Base-by-base conservation (phyloP, 2,888 invertebrate species). In the Hyposoter didymator region DNA sequence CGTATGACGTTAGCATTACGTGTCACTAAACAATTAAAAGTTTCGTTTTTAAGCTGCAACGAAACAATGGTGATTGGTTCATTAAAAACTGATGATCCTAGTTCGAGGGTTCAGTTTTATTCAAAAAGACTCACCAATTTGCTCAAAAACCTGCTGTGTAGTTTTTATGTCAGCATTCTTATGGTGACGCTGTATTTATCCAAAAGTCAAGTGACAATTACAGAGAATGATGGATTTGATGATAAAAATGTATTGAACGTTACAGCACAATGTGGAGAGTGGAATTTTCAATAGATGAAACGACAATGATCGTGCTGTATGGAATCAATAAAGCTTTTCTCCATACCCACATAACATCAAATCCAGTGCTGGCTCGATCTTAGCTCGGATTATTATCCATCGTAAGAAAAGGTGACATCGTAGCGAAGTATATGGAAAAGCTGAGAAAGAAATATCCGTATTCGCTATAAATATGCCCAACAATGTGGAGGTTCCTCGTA, bases 231-330 rank as follows among this genome's bases (percentile, higher is more conserved):
- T 39, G 10, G 10, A 62, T 47, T 47, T 43, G 47, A 39, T 75
- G 47, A 22, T 43, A 49, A 66, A 59, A 67, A 76, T 74, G 39
- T 39, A 59, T 78, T 74, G 66, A 74, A 74, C 67, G 62, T 69
- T 43, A 69, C 47, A 52, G 6, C 47, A 14, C n/a, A 19, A 45
- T 14, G 35, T n/a, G n/a, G n/a, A 47, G 5, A 49, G 39, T 66
- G 17, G 52, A 73, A 78, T 78, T 78, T 62, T 52, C 14, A 32
- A 19, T 32, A 43, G 82, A 70, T 28, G 39, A 22, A 49, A 43
- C 69, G 59, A 70, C 62, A 59, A 62, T 7, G 28, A 6, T 19
- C 14, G 35, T 49, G 22, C 47, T 17, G 35, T 59, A 69, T 22
- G n/a, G 39, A 74, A 82, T 52, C 52, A 19, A 62, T 28, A 32